Conservation (phyloP, 2,797 vertebrate genomes). For the Micromesistius poutassou region DNA sequence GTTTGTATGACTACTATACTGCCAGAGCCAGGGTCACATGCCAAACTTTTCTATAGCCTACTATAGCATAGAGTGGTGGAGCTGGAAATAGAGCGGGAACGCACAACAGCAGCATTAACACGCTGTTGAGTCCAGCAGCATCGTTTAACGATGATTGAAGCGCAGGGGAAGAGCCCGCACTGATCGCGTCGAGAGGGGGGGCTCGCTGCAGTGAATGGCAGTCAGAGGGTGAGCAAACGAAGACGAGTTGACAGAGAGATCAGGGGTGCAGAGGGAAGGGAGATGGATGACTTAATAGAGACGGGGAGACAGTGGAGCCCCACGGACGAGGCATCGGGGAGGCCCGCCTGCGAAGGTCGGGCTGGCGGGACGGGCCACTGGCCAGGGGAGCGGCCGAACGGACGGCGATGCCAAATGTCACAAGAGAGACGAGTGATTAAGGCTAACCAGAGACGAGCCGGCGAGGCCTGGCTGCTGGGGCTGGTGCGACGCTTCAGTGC, state of each 20-base stretch:
- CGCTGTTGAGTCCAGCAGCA: background rate
- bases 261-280: slow-evolving; percentile 67
- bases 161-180: background rate
- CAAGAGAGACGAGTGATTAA: background rate
- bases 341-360: slow-evolving; percentile 62
- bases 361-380: background rate
- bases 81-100: no score
- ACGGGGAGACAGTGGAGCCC: slow-evolving; percentile 68
- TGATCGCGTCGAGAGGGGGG: background rate
- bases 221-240: slow-evolving; percentile 44
- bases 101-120: background rate
- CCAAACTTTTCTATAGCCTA: no score
- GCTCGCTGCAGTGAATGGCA: slow-evolving; percentile 28
- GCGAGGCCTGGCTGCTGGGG: no score
- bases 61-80: no score
- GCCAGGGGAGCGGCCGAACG: background rate
- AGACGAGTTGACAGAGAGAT: slow-evolving; percentile 66
- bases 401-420: background rate
- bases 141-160: background rate
- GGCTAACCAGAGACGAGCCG: no score
- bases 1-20: no score
- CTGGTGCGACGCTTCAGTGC: no score
- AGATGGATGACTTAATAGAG: slow-evolving; percentile 78
- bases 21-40: no score
- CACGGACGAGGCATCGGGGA: slow-evolving; percentile 71